phyloP scores from a whole-genome alignment of 92 coral and sea anemone genomes.

The Hydrozoanthus gracilis region DNA sequence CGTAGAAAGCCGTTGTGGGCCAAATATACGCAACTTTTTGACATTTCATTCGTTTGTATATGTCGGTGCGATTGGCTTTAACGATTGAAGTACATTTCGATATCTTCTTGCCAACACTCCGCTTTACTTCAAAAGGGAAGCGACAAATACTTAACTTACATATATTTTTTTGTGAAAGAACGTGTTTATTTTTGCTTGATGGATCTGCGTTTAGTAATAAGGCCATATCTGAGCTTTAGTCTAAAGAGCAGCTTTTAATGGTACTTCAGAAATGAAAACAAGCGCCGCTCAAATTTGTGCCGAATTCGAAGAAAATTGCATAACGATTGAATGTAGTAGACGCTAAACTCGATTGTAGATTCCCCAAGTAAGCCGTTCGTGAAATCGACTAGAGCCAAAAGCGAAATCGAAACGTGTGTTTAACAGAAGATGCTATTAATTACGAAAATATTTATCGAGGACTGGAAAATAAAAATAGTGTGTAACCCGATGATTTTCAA shows the following conservation, averaged over 20 bases:
- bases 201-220: slow-evolving; percentile 42
- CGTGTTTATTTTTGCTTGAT: slow-evolving; percentile 61
- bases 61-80: slow-evolving; percentile 9
- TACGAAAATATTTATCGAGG: slow-evolving; percentile 78
- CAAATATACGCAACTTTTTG: neutral
- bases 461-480: slow-evolving; percentile 68
- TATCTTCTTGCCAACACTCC: slow-evolving; percentile 4
- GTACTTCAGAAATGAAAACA: slow-evolving; percentile 37
- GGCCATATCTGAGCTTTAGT: slow-evolving; percentile 19
- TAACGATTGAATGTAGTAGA: neutral
- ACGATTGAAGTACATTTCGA: slow-evolving; percentile 10
- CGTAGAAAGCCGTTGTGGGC: neutral
- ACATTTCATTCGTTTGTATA: neutral
- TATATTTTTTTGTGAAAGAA: slow-evolving; percentile 73
- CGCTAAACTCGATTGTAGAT: slow-evolving; percentile 23
- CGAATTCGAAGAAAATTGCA: neutral
- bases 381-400: slow-evolving; percentile 26
- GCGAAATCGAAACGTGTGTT: slow-evolving; percentile 23
- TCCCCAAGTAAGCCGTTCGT: slow-evolving; percentile 4
- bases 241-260: slow-evolving; percentile 8
- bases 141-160: slow-evolving; percentile 73
- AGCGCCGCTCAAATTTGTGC: slow-evolving; percentile 14
- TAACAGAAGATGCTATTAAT: slow-evolving; percentile 60
- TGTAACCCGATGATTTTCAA: slow-evolving; percentile 64
- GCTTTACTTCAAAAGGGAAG: slow-evolving; percentile 58